Evolutionary conservation across 1,140 invertebrate species (phyloP).

Genomic region (Drosophila pseudoananassae): DNA sequence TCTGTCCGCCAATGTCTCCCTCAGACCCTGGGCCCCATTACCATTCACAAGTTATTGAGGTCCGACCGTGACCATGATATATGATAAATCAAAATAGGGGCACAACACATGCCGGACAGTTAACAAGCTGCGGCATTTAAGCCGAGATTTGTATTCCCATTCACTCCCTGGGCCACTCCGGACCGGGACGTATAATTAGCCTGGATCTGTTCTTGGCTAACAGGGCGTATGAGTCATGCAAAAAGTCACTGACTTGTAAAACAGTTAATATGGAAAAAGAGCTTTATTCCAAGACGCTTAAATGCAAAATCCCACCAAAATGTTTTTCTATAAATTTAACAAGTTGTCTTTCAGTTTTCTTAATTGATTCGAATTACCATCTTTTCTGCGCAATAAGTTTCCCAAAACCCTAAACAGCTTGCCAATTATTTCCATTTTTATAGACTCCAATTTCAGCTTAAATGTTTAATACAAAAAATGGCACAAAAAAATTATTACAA

Average conservation of each 20-base stretch:
- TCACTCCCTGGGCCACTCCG: conserved; percentile 7
- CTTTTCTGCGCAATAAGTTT: not conserved
- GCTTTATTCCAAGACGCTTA: too few relatives aligned
- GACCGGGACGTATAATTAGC: conserved; percentile 64
- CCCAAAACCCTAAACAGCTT: not conserved
- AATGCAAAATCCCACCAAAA: too few relatives aligned
- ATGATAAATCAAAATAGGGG: conserved; percentile 69
- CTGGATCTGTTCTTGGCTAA: conserved; percentile 12
- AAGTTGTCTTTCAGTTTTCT: too few relatives aligned
- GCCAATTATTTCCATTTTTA: not conserved
- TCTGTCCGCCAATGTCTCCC: not conserved
- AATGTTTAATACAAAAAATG: conserved; percentile 2
- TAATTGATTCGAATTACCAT: too few relatives aligned
- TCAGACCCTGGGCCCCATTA: not conserved
- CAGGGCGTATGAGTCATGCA: conserved; percentile 42
- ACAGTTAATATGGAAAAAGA: too few relatives aligned
- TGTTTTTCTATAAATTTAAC: too few relatives aligned
- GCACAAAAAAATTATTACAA: conserved; percentile 13
- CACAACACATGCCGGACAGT: conserved; percentile 48
- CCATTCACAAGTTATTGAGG: conserved; percentile 45
- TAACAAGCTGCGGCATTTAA: conserved; percentile 69
- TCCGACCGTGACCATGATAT: conserved; percentile 75
- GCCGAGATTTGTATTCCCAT: conserved; percentile 61
- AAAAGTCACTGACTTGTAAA: not conserved
- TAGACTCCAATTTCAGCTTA: conserved; percentile 3